Evolutionary conservation across 2,888 invertebrate species (phyloP), one percentile per base, ranked within the genome.

Genomic region (Pristionchus maxplancki): DNA sequence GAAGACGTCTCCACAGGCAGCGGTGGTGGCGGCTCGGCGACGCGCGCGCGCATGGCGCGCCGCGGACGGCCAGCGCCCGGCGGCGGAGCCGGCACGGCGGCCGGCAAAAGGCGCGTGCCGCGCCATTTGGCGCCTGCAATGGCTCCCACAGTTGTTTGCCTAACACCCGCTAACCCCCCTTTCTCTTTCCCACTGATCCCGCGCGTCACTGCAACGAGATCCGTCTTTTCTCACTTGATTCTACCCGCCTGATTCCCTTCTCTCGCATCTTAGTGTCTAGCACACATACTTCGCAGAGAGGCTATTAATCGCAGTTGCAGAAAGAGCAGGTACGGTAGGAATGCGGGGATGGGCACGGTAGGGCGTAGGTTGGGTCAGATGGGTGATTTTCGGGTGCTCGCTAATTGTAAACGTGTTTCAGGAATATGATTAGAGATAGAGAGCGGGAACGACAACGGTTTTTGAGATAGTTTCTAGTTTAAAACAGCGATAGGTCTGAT

Each of bases 41-140:
- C 78, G n/a, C 40, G 78, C 78, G 78, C 40, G 44, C 40, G 44
- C n/a, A 40, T 78, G 78, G 78, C 78, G 78, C 78, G 78, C 4
- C 78, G 78, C 78, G 78, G 78, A 4, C 78, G 78, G 17, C 34
- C 78, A 5, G 28, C 44, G 44, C 78, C 78, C 44, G 24, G 40
- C 40, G 44, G 44, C 44, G 78, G 44, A 1, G 48, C 44, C 8
- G 78, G 78, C 48, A 1, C 78, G 48, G 78, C 78, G 37, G 71
- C 71, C 6, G 78, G 78, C 78, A 78, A 78, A 44, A 78, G 78
- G 78, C 78, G 24, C 11, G 28, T 31, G 62, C 9, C 34, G 34
- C 34, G 31, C 28, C 31, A n/a, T n/a, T 1, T 17, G 1, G 28
- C 15, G 37, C n/a, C n/a, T n/a, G n/a, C n/a, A n/a, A n/a, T n/a